Evolutionary conservation across 1,140 invertebrate species (phyloP).

Genomic region (Berghia stephanieae): DNA sequence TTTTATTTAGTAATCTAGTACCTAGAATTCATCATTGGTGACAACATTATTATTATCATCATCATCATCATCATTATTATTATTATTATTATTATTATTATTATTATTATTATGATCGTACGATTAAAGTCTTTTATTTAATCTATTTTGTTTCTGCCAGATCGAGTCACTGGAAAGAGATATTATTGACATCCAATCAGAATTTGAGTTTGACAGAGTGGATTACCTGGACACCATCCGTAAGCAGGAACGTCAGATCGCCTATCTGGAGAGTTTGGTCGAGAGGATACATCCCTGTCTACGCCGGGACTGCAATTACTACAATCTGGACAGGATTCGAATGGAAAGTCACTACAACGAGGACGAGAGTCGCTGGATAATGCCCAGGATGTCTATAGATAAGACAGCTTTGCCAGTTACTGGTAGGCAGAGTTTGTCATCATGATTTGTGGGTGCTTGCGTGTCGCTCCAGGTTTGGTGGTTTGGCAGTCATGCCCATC

Average conservation of each 20-base stretch:
- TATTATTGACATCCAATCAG: constrained; percentile 81
- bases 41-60: too few species aligned
- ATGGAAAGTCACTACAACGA: constrained; percentile 81
- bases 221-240: constrained; percentile 88
- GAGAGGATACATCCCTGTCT: constrained; percentile 79
- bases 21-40: too few species aligned
- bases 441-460: not conserved
- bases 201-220: constrained; percentile 84
- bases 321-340: constrained; percentile 71
- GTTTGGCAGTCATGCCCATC: not conserved
- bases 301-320: constrained; percentile 79
- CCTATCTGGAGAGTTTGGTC: constrained; percentile 74
- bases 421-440: constrained; percentile 30
- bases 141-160: too few species aligned
- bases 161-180: constrained; percentile 70
- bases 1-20: too few species aligned
- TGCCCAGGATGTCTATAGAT: constrained; percentile 76
- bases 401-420: constrained; percentile 76
- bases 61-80: too few species aligned
- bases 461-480: not conserved
- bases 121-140: too few species aligned
- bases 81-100: too few species aligned
- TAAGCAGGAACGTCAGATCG: constrained; percentile 78
- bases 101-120: too few species aligned
- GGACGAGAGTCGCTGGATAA: constrained; percentile 77